A percentile compares a stretch with the other conserved stretches of the same genome.
Evolutionary conservation across 1,140 invertebrate species (phyloP).

Genomic region (Drosophila pruinosa): DNA sequence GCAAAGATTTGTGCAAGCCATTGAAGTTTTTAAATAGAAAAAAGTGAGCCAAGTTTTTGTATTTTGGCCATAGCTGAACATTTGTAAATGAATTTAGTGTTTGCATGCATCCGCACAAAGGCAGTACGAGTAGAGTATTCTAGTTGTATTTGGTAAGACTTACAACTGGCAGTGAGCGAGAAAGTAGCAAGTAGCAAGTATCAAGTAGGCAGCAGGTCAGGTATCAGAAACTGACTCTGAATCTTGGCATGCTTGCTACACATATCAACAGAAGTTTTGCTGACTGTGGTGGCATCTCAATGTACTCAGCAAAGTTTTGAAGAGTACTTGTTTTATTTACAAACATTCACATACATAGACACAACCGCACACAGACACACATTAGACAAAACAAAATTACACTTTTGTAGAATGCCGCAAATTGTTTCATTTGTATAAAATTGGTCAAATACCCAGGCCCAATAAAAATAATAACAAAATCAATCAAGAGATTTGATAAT

Average conservation of each 20-base stretch:
- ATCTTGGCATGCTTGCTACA: constrained; percentile 38
- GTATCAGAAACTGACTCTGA: background rate
- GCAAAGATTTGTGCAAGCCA: constrained; percentile 30
- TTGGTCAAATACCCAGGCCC: constrained; percentile 44
- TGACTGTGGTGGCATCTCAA: constrained; percentile 8
- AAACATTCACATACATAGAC: constrained; percentile 7
- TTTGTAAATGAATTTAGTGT: constrained; percentile 72
- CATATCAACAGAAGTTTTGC: constrained; percentile 14
- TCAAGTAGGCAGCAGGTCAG: constrained; percentile 1
- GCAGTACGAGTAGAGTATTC: constrained; percentile 19
- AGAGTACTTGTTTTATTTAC: constrained; percentile 28
- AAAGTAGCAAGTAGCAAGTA: background rate
- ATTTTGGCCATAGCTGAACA: constrained; percentile 66
- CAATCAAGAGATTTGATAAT: constrained; percentile 18
- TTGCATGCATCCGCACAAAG: constrained; percentile 48
- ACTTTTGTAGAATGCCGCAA: constrained; percentile 64
- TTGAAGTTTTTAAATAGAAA: constrained; percentile 36
- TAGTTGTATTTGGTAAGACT: constrained; percentile 29
- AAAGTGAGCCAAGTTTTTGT: constrained; percentile 44
- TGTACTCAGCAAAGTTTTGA: background rate
- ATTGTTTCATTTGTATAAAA: constrained; percentile 62
- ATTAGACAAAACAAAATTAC: constrained; percentile 37
- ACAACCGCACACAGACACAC: constrained; percentile 4
- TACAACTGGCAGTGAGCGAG: constrained; percentile 10
- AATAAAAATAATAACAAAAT: constrained; percentile 16